Evolutionary conservation across 2,797 vertebrate species (phyloP).

Genomic region (Coregonus suidteri): DNA sequence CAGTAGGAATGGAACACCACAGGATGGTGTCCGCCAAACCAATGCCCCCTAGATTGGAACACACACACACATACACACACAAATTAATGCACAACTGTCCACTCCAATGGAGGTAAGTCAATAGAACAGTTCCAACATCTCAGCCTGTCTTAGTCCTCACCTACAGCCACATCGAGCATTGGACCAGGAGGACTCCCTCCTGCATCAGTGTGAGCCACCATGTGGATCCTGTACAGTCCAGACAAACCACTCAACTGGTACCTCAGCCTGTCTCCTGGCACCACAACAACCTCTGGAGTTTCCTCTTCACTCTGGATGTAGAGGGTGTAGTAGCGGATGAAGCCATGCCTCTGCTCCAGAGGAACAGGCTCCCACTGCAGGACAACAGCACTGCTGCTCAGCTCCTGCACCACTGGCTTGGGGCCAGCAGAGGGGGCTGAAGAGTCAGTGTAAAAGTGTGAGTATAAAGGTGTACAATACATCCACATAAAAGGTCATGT

Average conservation of each 20-base stretch:
- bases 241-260: neutral
- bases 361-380: slow-evolving; percentile 33
- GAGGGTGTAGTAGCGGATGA: slow-evolving; percentile 38
- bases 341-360: slow-evolving; percentile 29
- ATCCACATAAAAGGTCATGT: neutral
- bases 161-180: neutral
- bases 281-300: neutral
- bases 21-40: slow-evolving; percentile 11
- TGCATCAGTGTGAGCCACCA: neutral
- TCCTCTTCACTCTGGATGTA: slow-evolving; percentile 11
- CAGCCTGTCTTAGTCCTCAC: neutral
- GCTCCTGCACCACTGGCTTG: slow-evolving; percentile 14
- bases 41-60: neutral
- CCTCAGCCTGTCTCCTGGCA: neutral
- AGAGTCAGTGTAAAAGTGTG: neutral
- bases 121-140: neutral
- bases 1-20: neutral
- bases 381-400: neutral
- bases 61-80: slow-evolving; percentile 4
- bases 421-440: slow-evolving; percentile 44
- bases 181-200: neutral
- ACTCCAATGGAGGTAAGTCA: neutral
- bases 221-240: slow-evolving; percentile 1
- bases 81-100: neutral
- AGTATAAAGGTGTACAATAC: neutral